A percentile compares a stretch with the other conserved stretches of the same genome.
Evolutionary conservation across 2,113 vertebrate species (phyloP).

Genomic region (Eira barbara): DNA sequence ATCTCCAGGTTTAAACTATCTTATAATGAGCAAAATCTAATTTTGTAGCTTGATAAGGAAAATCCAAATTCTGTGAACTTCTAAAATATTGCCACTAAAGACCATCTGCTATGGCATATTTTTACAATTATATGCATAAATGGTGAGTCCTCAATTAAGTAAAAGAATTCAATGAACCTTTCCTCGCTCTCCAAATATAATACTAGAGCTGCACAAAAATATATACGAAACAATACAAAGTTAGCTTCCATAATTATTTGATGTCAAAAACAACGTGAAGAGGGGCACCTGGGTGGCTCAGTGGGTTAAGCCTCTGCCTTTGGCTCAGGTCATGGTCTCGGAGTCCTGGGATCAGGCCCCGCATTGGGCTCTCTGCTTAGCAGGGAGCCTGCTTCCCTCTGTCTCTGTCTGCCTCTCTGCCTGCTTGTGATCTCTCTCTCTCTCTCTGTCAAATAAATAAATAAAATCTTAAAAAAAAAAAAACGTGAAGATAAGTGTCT

Average conservation of each 20-base stretch:
- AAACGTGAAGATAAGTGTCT: not conserved
- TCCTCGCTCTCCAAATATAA: slow-evolving; percentile 14
- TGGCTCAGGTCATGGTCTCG: too few species aligned
- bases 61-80: slow-evolving; percentile 49
- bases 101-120: slow-evolving; percentile 27
- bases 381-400: too few species aligned
- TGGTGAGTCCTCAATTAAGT: not conserved
- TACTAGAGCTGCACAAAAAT: not conserved
- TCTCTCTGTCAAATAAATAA: too few species aligned
- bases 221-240: not conserved
- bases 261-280: not conserved
- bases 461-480: too few species aligned
- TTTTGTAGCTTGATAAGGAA: slow-evolving; percentile 40
- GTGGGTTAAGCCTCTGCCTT: too few species aligned
- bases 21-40: slow-evolving; percentile 53
- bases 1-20: slow-evolving; percentile 47
- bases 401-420: too few species aligned
- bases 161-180: slow-evolving; percentile 4
- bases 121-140: slow-evolving; percentile 34
- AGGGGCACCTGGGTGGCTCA: not conserved
- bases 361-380: too few species aligned
- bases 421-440: too few species aligned
- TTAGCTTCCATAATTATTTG: not conserved
- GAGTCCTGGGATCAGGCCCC: too few species aligned
- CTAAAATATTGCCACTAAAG: slow-evolving; percentile 49